Evolutionary conservation across 2,797 vertebrate species (phyloP), one percentile per base, ranked within the genome.

Genomic region (Neosalanx taihuensis): DNA sequence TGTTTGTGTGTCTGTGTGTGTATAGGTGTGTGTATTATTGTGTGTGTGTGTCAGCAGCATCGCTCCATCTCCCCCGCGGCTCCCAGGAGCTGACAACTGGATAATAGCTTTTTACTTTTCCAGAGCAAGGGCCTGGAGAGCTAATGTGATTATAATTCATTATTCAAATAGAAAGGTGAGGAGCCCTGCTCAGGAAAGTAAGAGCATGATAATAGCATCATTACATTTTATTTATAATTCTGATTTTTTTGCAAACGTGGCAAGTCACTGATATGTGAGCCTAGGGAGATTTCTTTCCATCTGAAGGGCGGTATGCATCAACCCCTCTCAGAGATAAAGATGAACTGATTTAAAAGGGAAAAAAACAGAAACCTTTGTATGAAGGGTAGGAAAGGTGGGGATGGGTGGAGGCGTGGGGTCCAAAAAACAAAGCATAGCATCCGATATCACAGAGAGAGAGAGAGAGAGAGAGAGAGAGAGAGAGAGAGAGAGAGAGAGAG

Each of bases 101-200:
- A 95, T 97, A 97, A 96, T 97, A 95, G 95, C 94, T 95, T 96
- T 94, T 95, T 94, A 94, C 93, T 96, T 95, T 94, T 95, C 94
- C 91, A 93, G 93, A 94, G 94, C 94, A 93, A 93, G 93, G 91
- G 90, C 94, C 90, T 84, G 90, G 92, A 91, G 90, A 94, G 92
- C 94, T 95, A 96, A 95, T 95, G 93, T 92, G 93, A 96, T 94
- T 93, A 95, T 95, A 96, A 96, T 96, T 96, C 95, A 97, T 96
- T 97, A 98, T 96, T 96, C 93, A 95, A 95, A 96, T 94, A 94
- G 93, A 93, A 93, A 94, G 93, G 92, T 94, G 94, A 93, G 89
- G 91, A 89, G 90, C 91, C 56, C 79, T 64, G 81, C 80, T 85
- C 84, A 85, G 92, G 91, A 93, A 94, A 91, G 92, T 93, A 94